Percentiles rank a stretch among this genome's conserved stretches.
Conservation (phyloP, 2,888 invertebrate species). For the Cosmorhoe ocellata region DNA sequence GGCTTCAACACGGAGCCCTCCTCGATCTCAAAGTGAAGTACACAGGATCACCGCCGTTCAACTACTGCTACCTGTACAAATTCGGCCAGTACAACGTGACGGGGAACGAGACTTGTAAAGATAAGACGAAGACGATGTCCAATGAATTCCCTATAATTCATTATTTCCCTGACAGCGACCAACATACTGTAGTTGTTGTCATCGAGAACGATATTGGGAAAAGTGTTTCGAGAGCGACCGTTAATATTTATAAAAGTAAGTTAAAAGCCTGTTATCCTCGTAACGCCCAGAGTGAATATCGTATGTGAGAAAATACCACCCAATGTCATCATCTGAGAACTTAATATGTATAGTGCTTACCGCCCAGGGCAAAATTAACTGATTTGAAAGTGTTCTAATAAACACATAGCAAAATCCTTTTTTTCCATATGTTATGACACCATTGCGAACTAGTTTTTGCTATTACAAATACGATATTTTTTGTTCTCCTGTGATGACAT, state of each 20-base stretch:
- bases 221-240: constrained; percentile 85
- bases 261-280: constrained; percentile 15
- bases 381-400: too few relatives aligned
- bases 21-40: constrained; percentile 87
- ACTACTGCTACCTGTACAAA: constrained; percentile 86
- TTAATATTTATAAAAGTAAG: constrained; percentile 93
- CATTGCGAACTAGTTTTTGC: too few relatives aligned
- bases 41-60: constrained; percentile 88
- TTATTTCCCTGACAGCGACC: constrained; percentile 86
- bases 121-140: constrained; percentile 56
- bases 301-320: too few relatives aligned
- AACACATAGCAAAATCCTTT: too few relatives aligned
- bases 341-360: too few relatives aligned
- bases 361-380: too few relatives aligned
- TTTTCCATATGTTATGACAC: too few relatives aligned
- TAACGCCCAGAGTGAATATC: too few relatives aligned
- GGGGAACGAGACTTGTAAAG: constrained; percentile 88
- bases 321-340: too few relatives aligned
- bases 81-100: constrained; percentile 86
- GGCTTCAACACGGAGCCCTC: constrained; percentile 92
- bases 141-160: constrained; percentile 86
- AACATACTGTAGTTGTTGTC: constrained; percentile 90
- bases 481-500: too few relatives aligned
- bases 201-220: constrained; percentile 89
- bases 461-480: too few relatives aligned